A percentile compares a stretch with the other conserved stretches of the same genome.
phyloP scores from a whole-genome alignment of 2,888 invertebrate species.

The Actias luna region DNA sequence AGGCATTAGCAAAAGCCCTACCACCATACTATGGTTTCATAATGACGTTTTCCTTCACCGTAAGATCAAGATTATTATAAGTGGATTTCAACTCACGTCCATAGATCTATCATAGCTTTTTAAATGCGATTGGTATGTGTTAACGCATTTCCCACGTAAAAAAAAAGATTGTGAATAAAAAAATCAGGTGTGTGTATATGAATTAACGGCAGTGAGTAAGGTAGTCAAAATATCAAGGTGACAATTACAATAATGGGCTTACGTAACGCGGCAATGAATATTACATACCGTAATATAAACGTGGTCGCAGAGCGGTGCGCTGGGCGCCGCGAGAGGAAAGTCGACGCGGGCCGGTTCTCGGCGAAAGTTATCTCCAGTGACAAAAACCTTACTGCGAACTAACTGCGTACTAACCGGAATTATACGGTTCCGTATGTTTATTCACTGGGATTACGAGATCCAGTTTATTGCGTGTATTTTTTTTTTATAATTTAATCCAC shows the following conservation, averaged over 20 bases:
- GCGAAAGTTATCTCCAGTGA: slow-evolving; percentile 15
- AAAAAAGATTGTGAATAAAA: too few species aligned
- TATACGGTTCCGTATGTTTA: not conserved
- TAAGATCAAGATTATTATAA: too few species aligned
- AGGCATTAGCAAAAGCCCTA: too few species aligned
- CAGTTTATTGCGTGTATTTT: not conserved
- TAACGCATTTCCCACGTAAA: too few species aligned
- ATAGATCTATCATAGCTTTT: too few species aligned
- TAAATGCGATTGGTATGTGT: too few species aligned
- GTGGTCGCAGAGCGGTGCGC: not conserved
- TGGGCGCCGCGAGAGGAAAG: not conserved
- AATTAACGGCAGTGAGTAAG: too few species aligned
- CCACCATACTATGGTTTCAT: too few species aligned
- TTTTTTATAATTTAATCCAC: not conserved
- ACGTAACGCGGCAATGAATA: not conserved
- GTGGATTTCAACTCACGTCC: too few species aligned
- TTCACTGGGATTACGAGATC: not conserved
- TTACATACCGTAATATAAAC: not conserved
- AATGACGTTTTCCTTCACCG: too few species aligned
- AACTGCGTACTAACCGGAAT: not conserved
- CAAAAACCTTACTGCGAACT: not conserved
- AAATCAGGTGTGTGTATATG: too few species aligned
- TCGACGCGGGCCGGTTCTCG: slow-evolving; percentile 12
- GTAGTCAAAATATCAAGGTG: slow-evolving; percentile 2
- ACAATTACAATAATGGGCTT: not conserved